Conservation (phyloP, 1,140 invertebrate genomes). For the Drosophila nigrodunni region DNA sequence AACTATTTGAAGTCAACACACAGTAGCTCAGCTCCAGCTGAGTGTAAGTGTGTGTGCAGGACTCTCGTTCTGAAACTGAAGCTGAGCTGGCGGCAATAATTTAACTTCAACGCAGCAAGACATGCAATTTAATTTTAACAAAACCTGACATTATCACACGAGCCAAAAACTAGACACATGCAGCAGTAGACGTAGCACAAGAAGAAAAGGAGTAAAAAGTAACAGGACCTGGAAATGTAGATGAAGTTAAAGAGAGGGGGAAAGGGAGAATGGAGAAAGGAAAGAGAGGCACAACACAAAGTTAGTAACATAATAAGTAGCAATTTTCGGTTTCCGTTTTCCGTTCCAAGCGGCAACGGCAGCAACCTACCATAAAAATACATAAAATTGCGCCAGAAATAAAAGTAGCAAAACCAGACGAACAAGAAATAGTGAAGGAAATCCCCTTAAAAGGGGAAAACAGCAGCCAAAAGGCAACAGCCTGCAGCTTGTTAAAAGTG, state of each 20-base stretch:
- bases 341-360: slow-evolving; percentile 62
- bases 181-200: neutral
- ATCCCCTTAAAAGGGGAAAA: slow-evolving; percentile 22
- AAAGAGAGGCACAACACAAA: slow-evolving; percentile 67
- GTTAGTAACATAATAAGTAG: slow-evolving; percentile 83
- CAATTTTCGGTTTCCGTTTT: slow-evolving; percentile 83
- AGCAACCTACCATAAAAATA: slow-evolving; percentile 81
- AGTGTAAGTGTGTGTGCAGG: neutral
- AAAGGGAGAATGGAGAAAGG: neutral
- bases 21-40: slow-evolving; percentile 5
- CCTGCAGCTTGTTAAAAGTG: slow-evolving; percentile 27
- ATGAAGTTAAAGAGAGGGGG: neutral
- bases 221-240: neutral
- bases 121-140: slow-evolving; percentile 83
- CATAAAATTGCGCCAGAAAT: slow-evolving; percentile 76
- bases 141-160: slow-evolving; percentile 83
- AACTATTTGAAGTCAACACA: slow-evolving; percentile 13
- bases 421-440: slow-evolving; percentile 12
- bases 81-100: slow-evolving; percentile 71
- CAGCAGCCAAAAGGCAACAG: slow-evolving; percentile 42
- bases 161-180: slow-evolving; percentile 45
- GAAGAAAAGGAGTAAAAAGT: neutral
- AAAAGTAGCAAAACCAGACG: slow-evolving; percentile 60
- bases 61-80: neutral
- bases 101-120: slow-evolving; percentile 80